phyloP scores from a whole-genome alignment of 2,797 vertebrate genomes.

The Leptodactylus fallax region DNA sequence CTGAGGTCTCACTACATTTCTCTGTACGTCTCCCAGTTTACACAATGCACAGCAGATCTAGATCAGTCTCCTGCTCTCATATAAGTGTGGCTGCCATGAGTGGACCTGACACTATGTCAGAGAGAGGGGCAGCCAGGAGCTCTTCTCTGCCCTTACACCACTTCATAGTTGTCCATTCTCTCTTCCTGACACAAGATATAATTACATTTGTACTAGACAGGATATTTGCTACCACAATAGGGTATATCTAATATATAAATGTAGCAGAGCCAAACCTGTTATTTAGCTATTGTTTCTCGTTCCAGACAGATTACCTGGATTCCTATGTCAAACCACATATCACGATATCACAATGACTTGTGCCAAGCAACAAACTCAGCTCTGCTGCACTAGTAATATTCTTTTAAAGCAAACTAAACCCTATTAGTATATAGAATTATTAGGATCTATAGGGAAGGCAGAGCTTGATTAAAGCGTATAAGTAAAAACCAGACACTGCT shows the following conservation, averaged over 20 bases:
- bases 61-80: slow-evolving; percentile 71
- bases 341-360: neutral
- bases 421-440: neutral
- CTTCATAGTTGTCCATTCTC: slow-evolving; percentile 42
- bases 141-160: slow-evolving; percentile 38
- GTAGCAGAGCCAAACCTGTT: neutral
- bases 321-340: neutral
- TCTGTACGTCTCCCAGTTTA: slow-evolving; percentile 82
- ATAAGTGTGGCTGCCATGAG: slow-evolving; percentile 75
- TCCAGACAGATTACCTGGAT: neutral
- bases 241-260: neutral
- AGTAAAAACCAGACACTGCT: slow-evolving; percentile 4
- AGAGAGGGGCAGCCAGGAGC: slow-evolving; percentile 59
- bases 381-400: neutral
- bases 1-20: slow-evolving; percentile 76
- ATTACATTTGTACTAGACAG: slow-evolving; percentile 31
- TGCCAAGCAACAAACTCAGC: neutral
- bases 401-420: neutral
- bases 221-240: neutral
- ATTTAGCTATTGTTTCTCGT: slow-evolving; percentile 2
- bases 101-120: slow-evolving; percentile 72
- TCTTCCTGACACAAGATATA: slow-evolving; percentile 45
- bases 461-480: slow-evolving; percentile 1
- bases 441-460: neutral
- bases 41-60: slow-evolving; percentile 77